phyloP scores from a whole-genome alignment of 2,113 vertebrate genomes.

The Elaphurus davidianus region DNA sequence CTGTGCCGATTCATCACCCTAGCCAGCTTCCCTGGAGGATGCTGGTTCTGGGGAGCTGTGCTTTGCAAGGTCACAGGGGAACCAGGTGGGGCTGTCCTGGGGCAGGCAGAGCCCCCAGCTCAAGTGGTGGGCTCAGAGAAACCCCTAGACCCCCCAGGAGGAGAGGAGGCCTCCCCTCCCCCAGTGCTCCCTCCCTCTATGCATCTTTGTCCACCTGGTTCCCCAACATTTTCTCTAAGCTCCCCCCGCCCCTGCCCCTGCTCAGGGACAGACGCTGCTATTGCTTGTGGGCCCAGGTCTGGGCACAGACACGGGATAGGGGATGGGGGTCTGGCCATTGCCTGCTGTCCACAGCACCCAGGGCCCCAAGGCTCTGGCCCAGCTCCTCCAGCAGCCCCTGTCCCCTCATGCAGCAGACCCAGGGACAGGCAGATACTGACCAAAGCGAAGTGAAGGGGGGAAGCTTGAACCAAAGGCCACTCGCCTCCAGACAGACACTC shows the following conservation, averaged over 20 bases:
- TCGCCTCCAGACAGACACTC: neutral
- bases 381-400: neutral
- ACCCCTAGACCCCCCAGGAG: neutral
- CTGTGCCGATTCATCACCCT: neutral
- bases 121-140: neutral
- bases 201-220: neutral
- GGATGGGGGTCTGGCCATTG: rapidly evolving
- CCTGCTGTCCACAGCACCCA: neutral
- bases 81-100: neutral
- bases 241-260: neutral
- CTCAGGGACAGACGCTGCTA: neutral
- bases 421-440: neutral
- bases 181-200: neutral
- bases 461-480: rapidly evolving
- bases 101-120: neutral
- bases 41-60: neutral
- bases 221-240: neutral
- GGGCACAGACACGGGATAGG: neutral
- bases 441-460: neutral
- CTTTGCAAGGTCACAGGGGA: too few species aligned
- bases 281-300: neutral
- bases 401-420: neutral
- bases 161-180: neutral
- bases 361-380: neutral
- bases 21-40: neutral